Evolutionary conservation across 2,888 invertebrate genomes (phyloP), one percentile per base, ranked within the genome.

Genomic region (Ernsta delagoae): DNA sequence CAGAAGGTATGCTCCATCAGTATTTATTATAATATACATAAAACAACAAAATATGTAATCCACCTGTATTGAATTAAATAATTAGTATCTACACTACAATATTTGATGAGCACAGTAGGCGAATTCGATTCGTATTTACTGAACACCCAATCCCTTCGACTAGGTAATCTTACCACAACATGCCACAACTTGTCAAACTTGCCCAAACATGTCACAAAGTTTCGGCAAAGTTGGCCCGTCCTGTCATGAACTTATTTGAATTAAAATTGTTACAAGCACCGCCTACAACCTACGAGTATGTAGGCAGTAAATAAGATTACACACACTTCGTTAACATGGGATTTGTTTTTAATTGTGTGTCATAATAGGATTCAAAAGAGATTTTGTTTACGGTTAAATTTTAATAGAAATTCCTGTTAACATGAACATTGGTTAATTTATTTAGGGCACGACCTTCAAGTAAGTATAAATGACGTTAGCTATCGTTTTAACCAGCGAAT

Each of bases 171-270:
- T 53, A 0, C 50, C 50, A 9, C 24, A 53, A 24, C 8, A 53
- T 53, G 50, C n/a, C 50, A 53, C 50, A 53, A 48, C 16, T 48
- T 48, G 12, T 48, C 48, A 7, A 24, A 53, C 50, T 53, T 53
- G 50, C 50, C 50, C 7, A 16, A 53, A 24, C 24, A 53, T 24
- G n/a, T 24, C 50, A 53, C 50, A 24, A 53, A 53, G 24, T 24
- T 53, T 8, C 24, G 24, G 16, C 16, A 53, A 53, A 53, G 24
- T 24, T 53, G 24, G 9, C 50, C 48, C 16, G 7, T 16, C 24
- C 4, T 53, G 6, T 4, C 50, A 53, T 53, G 24, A 53, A 53
- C 16, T 53, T 53, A 4, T 53, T 53, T 53, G 24, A 53, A 53
- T 53, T 53, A 24, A 53, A 53, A 53, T 53, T 24, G 50, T 8